Evolutionary conservation across 2,797 vertebrate species (phyloP).

Genomic region (Centroberyx gerrardi): DNA sequence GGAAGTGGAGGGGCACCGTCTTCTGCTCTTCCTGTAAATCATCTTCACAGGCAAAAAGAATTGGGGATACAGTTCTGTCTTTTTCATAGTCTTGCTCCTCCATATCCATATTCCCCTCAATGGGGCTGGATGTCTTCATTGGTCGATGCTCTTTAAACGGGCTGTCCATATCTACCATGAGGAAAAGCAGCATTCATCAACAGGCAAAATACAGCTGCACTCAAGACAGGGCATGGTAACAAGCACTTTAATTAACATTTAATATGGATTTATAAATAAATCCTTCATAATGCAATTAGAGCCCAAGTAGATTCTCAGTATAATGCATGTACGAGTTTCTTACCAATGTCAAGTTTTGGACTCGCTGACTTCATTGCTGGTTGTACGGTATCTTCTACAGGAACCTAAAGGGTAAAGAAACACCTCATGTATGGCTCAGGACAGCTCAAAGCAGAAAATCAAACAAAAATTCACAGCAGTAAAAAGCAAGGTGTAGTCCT

Average conservation of each 20-base stretch:
- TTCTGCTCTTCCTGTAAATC: slow-evolving; percentile 43
- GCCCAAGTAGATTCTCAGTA: background rate
- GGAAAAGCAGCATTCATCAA: background rate
- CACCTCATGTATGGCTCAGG: background rate
- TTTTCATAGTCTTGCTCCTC: slow-evolving; percentile 12
- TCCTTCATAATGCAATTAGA: too few relatives aligned
- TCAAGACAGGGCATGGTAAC: too few relatives aligned
- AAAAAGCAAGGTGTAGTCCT: too few relatives aligned
- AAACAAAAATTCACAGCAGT: too few relatives aligned
- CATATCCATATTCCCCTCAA: slow-evolving; percentile 32
- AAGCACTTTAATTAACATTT: background rate
- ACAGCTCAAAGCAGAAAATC: background rate
- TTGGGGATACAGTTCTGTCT: slow-evolving; percentile 49
- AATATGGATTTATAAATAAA: too few relatives aligned
- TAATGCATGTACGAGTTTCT: slow-evolving; percentile 15
- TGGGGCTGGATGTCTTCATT: slow-evolving; percentile 82
- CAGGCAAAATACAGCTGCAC: background rate
- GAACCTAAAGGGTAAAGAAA: slow-evolving; percentile 44
- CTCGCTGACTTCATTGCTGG: background rate
- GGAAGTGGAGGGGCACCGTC: background rate
- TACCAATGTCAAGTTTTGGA: slow-evolving; percentile 49
- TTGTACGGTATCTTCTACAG: slow-evolving; percentile 5
- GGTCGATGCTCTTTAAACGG: slow-evolving; percentile 62
- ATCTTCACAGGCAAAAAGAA: slow-evolving; percentile 67
- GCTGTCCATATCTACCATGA: slow-evolving; percentile 51